Conservation (phyloP, 2,888 invertebrate species). For the Drosophila conformis region DNA sequence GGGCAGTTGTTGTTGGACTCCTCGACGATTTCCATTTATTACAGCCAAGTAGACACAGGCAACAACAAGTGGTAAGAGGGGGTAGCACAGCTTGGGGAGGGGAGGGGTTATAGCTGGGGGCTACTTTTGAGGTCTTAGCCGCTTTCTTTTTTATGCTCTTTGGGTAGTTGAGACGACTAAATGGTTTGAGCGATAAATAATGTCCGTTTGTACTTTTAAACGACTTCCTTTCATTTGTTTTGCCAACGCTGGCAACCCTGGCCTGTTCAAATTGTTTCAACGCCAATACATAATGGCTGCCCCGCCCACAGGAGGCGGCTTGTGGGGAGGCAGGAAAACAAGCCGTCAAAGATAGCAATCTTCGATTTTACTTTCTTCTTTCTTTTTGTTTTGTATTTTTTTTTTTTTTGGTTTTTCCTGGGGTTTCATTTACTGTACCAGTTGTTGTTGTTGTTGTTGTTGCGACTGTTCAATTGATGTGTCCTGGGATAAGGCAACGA, state of each 20-base stretch:
- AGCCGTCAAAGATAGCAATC: slow-evolving; percentile 84
- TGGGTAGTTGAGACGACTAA: slow-evolving; percentile 72
- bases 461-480: slow-evolving; percentile 72
- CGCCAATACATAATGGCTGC: slow-evolving; percentile 83
- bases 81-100: background rate
- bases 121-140: slow-evolving; percentile 29
- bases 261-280: slow-evolving; percentile 82
- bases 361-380: slow-evolving; percentile 77
- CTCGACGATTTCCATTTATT: slow-evolving; percentile 66
- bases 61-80: slow-evolving; percentile 46
- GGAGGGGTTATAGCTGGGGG: slow-evolving; percentile 1
- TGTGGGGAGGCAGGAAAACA: slow-evolving; percentile 65
- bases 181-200: slow-evolving; percentile 84
- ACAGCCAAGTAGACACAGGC: slow-evolving; percentile 71
- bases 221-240: slow-evolving; percentile 84
- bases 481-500: slow-evolving; percentile 68
- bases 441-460: slow-evolving; percentile 35
- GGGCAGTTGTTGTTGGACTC: slow-evolving; percentile 40
- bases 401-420: slow-evolving; percentile 30
- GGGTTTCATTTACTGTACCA: slow-evolving; percentile 70
- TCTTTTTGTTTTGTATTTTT: slow-evolving; percentile 26
- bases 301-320: slow-evolving; percentile 57
- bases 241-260: slow-evolving; percentile 32
- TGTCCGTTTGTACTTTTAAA: slow-evolving; percentile 85
- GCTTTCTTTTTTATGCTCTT: slow-evolving; percentile 44